Percentiles rank a stretch among this genome's conserved stretches.
Conservation (phyloP, 1,140 invertebrate genomes). For the Cydia fagiglandana region DNA sequence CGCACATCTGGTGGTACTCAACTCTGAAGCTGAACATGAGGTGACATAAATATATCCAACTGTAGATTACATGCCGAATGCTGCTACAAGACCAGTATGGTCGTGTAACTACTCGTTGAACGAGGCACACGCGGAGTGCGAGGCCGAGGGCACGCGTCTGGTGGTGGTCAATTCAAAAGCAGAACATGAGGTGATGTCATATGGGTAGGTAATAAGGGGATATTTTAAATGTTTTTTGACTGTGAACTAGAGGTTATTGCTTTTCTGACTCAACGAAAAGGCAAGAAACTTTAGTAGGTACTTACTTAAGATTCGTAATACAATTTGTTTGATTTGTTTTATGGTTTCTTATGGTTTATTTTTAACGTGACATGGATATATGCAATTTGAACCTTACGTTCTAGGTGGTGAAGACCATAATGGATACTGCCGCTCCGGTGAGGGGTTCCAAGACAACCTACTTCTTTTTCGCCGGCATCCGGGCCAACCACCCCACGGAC, state of each 20-base stretch:
- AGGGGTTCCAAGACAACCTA: not conserved
- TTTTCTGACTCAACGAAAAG: no score
- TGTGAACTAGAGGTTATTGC: no score
- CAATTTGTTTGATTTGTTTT: no score
- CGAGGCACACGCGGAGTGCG: constrained; percentile 34
- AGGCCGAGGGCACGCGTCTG: constrained; percentile 37
- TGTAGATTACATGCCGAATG: no score
- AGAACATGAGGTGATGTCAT: constrained; percentile 1
- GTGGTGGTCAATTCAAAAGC: constrained; percentile 37
- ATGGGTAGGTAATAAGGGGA: no score
- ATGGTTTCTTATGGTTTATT: no score
- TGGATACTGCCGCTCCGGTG: constrained; percentile 14
- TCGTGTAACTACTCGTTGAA: constrained; percentile 30
- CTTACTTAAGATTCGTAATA: no score
- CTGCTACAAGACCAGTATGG: no score
- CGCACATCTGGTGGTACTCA: constrained; percentile 39
- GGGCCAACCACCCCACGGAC: not conserved
- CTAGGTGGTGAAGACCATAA: constrained; percentile 7
- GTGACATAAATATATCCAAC: not conserved
- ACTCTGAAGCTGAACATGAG: constrained; percentile 32
- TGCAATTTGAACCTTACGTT: not conserved
- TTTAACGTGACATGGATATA: not conserved
- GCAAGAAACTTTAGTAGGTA: no score
- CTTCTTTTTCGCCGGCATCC: constrained; percentile 21
- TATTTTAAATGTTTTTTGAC: no score